Conservation (phyloP, 2,113 vertebrate genomes). For the Melanostigma gelatinosum region DNA sequence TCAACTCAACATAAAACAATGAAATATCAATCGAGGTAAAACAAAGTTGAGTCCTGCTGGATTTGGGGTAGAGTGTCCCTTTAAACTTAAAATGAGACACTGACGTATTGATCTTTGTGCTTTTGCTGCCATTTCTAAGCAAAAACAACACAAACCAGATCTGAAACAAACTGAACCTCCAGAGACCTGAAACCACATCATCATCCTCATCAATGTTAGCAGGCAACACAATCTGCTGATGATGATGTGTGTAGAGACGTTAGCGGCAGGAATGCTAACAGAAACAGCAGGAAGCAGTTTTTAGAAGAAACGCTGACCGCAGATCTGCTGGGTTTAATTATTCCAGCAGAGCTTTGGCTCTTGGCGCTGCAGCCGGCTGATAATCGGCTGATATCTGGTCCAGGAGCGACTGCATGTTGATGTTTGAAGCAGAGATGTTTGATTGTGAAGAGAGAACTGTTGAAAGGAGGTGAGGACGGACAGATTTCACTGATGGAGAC, state of each 20-base stretch:
- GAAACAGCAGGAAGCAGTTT: constrained; percentile 52
- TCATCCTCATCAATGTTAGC: constrained; percentile 4
- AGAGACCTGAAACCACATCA: constrained; percentile 45
- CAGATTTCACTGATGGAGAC: background rate
- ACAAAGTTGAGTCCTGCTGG: too few species aligned
- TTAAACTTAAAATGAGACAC: too few species aligned
- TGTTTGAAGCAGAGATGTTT: constrained; percentile 17
- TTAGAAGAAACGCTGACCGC: background rate
- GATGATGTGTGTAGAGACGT: background rate
- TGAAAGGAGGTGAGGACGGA: constrained; percentile 54
- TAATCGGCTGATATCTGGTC: constrained; percentile 46
- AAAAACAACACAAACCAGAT: constrained; percentile 30
- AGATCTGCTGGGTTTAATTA: constrained; percentile 31
- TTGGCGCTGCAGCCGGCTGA: constrained; percentile 40
- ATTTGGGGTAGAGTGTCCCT: background rate
- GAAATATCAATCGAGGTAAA: too few species aligned
- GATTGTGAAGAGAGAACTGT: constrained; percentile 35
- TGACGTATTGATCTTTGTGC: background rate
- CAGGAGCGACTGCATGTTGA: constrained; percentile 59
- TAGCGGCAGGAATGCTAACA: constrained; percentile 48
- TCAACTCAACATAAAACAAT: too few species aligned
- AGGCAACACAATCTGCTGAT: constrained; percentile 19
- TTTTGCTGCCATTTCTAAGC: constrained; percentile 10
- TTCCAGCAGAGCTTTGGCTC: constrained; percentile 45
- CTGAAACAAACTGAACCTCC: constrained; percentile 29